Base-by-base conservation (phyloP, 2,797 vertebrate species). In the Morelia viridis region DNA sequence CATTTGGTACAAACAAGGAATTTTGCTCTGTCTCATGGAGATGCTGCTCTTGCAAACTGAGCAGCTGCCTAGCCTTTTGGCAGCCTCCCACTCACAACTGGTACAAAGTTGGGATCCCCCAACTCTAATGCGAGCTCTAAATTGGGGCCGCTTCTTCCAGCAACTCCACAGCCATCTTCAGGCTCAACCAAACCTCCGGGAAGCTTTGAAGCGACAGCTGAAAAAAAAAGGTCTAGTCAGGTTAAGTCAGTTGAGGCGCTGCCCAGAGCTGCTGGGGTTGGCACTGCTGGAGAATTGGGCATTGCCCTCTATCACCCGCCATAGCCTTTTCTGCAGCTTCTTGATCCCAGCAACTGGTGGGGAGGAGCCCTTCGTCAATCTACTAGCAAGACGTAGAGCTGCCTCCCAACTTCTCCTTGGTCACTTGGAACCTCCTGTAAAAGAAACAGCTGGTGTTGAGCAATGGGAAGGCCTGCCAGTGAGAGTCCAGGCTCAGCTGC, bases 61-160 rank as follows among this genome's bases (percentile, higher is more conserved):
- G 96, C 96, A 99, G 76, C 93, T 99, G 24, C 93, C 95, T 0
- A 76, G 89, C 15, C 93, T 97, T 0, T 2, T 96, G 53, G 97
- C 97, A 0, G 97, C 97, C 3, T 97, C 97, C 0, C 92, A 96
- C 94, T 97, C 97, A 0, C 8, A 76, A 0, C 88, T 60, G 31
- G 98, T 98, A 58, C 62, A 93, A 35, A 94, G 93, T 35, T 99
- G 99, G 99, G 98, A 97, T 22, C 1, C 91, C 0, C 85, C 86
- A 0, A 96, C 97, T 0, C 68, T 98, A 28, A 94, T 94, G 64
- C 96, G 98, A 84, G 98, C 98, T 0, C 96, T 99, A 2, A 95
- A 97, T 60, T 99, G 99, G 99, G 97, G 97, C 0, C 92, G 89
- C 0, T 98, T 98, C 95, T 98, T 98, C 89, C 98, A 98, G 57